Conservation (phyloP, 2,113 vertebrate species). For the Harpagus bidentatus region DNA sequence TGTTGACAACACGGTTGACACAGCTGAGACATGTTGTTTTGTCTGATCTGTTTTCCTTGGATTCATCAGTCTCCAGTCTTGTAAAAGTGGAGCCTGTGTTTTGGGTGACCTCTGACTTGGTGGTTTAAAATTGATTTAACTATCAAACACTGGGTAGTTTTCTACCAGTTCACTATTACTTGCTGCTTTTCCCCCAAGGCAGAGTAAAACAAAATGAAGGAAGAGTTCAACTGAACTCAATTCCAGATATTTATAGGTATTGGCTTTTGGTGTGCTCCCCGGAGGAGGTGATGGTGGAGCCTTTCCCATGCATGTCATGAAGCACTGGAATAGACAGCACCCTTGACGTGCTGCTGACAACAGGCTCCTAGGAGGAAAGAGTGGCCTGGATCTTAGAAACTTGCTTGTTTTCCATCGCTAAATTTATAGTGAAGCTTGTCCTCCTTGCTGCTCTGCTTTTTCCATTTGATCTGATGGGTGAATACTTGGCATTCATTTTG, state of each 20-base stretch:
- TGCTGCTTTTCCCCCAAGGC: background rate
- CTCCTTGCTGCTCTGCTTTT: background rate
- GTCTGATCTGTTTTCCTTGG: background rate
- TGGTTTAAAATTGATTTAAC: background rate
- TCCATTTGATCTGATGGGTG: background rate
- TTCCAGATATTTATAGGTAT: background rate
- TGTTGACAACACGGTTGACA: background rate
- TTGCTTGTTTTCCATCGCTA: background rate
- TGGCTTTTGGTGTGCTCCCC: background rate
- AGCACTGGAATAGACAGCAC: background rate
- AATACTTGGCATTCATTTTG: background rate
- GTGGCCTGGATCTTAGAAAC: background rate
- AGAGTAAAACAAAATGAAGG: background rate
- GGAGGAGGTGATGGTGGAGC: background rate
- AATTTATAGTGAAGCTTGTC: background rate
- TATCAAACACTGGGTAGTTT: background rate
- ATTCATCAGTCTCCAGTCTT: background rate
- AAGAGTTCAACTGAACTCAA: background rate
- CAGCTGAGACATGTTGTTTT: background rate
- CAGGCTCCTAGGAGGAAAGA: background rate
- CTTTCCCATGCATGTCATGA: background rate
- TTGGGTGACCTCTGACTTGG: background rate
- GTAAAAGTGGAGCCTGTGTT: background rate
- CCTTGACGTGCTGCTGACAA: rapidly evolving
- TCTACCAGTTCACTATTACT: background rate